These are phyloP conservation scores for Melanerpes formicivorus DNA, from an alignment of 2,113 vertebrate genomes.

Conservation along the genomic window DNA sequence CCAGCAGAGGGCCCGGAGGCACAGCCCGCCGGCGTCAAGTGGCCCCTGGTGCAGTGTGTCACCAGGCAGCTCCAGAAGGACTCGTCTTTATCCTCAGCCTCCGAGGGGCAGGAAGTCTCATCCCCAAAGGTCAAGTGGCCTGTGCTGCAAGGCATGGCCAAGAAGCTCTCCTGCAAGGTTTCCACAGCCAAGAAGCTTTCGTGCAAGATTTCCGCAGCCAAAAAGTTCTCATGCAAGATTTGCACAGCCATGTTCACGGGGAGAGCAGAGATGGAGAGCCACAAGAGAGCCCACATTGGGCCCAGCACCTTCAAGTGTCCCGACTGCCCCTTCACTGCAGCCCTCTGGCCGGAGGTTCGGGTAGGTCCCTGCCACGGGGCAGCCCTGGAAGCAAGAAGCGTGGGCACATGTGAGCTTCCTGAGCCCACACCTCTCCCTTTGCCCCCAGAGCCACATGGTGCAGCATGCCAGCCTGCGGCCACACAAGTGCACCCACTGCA, in stretches of 20 bases:
- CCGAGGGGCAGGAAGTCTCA: constrained; percentile 44
- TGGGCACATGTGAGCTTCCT: rapidly evolving
- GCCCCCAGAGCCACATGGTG: constrained; percentile 87
- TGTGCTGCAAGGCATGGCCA: constrained; percentile 53
- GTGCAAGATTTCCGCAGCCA: constrained; percentile 72
- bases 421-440: not conserved
- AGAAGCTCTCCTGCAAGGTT: constrained; percentile 57
- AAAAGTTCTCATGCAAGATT: constrained; percentile 96
- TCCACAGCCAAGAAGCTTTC: constrained; percentile 52
- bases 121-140: constrained; percentile 51
- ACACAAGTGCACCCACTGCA: constrained; percentile 94
- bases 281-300: constrained; percentile 94
- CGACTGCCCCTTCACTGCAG: constrained; percentile 89
- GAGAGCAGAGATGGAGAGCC: constrained; percentile 97
- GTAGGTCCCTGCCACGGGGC: constrained; percentile 64
- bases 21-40: constrained; percentile 49
- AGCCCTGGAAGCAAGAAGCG: not conserved
- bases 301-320: constrained; percentile 93
- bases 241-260: constrained; percentile 92
- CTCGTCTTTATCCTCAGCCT: constrained; percentile 35
- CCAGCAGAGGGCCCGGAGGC: constrained; percentile 54
- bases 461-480: constrained; percentile 91
- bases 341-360: constrained; percentile 91
- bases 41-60: constrained; percentile 75
- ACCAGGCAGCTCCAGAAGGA: constrained; percentile 52